These are phyloP conservation scores for Epinotia nisella DNA, from an alignment of 2,888 invertebrate genomes.

Conservation along the genomic window DNA sequence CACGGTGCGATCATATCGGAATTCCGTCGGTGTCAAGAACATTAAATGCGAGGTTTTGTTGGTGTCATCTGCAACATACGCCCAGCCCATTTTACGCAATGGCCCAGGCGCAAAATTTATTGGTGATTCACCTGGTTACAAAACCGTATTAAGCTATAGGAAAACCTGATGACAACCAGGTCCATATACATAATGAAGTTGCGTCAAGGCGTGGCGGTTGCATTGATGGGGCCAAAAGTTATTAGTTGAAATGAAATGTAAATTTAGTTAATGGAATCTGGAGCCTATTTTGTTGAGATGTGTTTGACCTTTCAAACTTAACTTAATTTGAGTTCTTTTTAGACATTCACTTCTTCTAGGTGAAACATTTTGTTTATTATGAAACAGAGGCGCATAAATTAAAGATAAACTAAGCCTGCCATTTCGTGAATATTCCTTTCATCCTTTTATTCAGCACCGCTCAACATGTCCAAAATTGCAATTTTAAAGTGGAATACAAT, in stretches of 20 bases:
- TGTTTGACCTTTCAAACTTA: neutral
- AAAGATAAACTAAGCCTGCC: neutral
- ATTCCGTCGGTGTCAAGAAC: constrained; percentile 62
- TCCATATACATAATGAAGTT: constrained; percentile 43
- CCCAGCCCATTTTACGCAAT: constrained; percentile 69
- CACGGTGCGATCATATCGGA: constrained; percentile 52
- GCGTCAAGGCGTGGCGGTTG: constrained; percentile 6
- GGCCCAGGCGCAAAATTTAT: constrained; percentile 57
- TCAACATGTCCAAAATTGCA: neutral
- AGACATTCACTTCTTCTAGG: constrained; percentile 4
- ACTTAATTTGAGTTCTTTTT: neutral
- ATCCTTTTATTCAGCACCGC: neutral
- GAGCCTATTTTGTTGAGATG: neutral
- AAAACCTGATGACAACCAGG: constrained; percentile 37
- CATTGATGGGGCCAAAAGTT: neutral
- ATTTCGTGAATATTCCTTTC: neutral
- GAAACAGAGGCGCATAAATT: neutral
- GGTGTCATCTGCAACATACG: constrained; percentile 59
- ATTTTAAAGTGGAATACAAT: neutral
- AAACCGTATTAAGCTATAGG: constrained; percentile 37
- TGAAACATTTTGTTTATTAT: neutral
- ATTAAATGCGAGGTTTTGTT: constrained; percentile 65
- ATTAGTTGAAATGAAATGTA: neutral
- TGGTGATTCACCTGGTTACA: constrained; percentile 55
- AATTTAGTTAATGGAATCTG: constrained; percentile 3